Evolutionary conservation across 2,888 invertebrate species (phyloP).

Genomic region (Xestobium rufovillosum): DNA sequence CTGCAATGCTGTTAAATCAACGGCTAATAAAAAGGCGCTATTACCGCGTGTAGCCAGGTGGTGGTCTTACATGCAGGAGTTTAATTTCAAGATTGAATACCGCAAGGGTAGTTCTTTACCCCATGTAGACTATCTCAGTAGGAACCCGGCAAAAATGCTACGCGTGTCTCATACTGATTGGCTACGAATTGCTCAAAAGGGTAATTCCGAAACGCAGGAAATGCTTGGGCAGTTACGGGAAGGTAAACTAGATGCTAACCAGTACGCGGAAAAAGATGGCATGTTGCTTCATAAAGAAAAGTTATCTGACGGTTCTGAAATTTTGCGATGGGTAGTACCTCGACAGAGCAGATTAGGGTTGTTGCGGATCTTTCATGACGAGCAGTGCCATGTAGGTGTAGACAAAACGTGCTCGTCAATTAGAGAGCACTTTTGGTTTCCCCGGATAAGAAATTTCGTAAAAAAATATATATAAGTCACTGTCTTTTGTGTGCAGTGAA

Average conservation of each 20-base stretch:
- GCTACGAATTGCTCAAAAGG: constrained; percentile 22
- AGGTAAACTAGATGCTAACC: constrained; percentile 24
- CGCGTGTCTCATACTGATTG: constrained; percentile 16
- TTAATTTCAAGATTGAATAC: constrained; percentile 21
- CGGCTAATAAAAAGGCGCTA: constrained; percentile 29
- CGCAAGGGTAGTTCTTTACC: constrained; percentile 16
- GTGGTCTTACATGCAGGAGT: constrained; percentile 30
- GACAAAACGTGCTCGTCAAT: constrained; percentile 25
- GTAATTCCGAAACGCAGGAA: constrained; percentile 17
- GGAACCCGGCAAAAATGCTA: constrained; percentile 5
- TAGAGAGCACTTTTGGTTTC: constrained; percentile 27
- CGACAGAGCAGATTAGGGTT: constrained; percentile 22
- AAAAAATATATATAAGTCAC: constrained; percentile 25
- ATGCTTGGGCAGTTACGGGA: constrained; percentile 15
- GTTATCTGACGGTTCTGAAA: constrained; percentile 17
- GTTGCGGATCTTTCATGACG: constrained; percentile 26
- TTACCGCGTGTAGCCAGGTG: constrained; percentile 29
- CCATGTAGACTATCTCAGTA: constrained; percentile 6
- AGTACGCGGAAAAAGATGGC: constrained; percentile 23
- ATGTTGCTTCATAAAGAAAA: constrained; percentile 19
- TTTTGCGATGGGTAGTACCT: constrained; percentile 21
- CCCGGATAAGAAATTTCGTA: constrained; percentile 23
- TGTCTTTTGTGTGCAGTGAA: constrained; percentile 27
- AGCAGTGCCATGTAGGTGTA: constrained; percentile 23
- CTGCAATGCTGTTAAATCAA: constrained; percentile 29